Evolutionary conservation across 2,888 invertebrate species (phyloP).

Genomic region (Agonopterix alstromeriana): DNA sequence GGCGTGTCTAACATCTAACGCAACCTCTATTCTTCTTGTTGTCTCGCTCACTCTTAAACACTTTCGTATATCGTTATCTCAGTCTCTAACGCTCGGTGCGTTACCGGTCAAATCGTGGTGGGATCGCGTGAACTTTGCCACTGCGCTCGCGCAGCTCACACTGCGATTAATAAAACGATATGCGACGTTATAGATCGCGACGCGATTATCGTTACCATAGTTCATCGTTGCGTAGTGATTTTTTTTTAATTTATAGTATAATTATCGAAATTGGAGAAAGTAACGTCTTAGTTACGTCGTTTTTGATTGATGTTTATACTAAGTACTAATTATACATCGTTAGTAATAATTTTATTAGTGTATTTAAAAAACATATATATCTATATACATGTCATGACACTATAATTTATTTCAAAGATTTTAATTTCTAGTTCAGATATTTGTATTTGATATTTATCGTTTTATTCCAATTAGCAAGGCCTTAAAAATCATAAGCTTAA

Average conservation of each 20-base stretch:
- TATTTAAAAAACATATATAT: too few relatives aligned
- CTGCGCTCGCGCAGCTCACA: constrained; percentile 38
- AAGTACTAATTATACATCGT: not conserved
- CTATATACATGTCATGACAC: too few relatives aligned
- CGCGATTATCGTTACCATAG: constrained; percentile 49
- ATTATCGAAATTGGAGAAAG: constrained; percentile 1
- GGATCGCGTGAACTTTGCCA: constrained; percentile 72
- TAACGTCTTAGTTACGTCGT: not conserved
- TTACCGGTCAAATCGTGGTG: constrained; percentile 55
- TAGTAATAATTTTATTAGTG: too few relatives aligned
- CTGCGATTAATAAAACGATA: constrained; percentile 63
- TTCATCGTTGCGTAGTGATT: constrained; percentile 21
- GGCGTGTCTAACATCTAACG: constrained; percentile 72
- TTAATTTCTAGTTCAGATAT: too few relatives aligned
- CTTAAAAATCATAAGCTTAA: too few relatives aligned
- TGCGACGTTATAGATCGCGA: constrained; percentile 62
- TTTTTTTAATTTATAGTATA: not conserved
- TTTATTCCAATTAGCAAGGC: too few relatives aligned
- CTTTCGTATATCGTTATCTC: constrained; percentile 25
- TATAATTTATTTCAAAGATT: too few relatives aligned
- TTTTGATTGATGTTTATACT: not conserved
- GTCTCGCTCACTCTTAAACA: constrained; percentile 30
- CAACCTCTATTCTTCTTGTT: constrained; percentile 56
- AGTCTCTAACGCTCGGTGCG: constrained; percentile 55
- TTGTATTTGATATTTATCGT: too few relatives aligned